Percentiles rank a stretch among this genome's conserved stretches.
These are phyloP conservation scores for Cassiopea xamachana DNA, from an alignment of 30 jellyfish, hydroid and myxozoan species.

Conservation along the genomic window DNA sequence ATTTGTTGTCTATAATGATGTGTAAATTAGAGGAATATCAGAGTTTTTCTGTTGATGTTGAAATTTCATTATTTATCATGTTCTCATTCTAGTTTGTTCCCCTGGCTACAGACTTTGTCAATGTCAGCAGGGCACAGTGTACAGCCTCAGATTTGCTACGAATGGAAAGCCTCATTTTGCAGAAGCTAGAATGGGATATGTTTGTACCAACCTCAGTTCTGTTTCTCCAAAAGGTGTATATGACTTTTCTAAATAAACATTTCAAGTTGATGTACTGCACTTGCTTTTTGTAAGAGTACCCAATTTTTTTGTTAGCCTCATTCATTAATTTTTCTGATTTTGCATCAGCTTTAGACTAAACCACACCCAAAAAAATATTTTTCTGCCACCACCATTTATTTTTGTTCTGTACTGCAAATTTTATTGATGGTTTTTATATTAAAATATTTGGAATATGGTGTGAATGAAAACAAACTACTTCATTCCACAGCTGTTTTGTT, in stretches of 20 bases:
- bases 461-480: too few species aligned
- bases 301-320: too few species aligned
- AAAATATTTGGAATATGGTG: too few species aligned
- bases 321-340: too few species aligned
- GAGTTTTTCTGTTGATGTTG: not conserved
- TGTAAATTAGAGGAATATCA: too few species aligned
- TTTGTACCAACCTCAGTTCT: conserved; percentile 70
- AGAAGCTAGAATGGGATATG: conserved; percentile 75
- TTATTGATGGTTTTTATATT: too few species aligned
- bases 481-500: too few species aligned
- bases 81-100: conserved; percentile 76
- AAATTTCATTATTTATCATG: not conserved
- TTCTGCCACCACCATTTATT: too few species aligned
- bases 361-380: too few species aligned
- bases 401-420: too few species aligned
- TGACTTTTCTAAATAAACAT: not conserved
- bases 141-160: conserved; percentile 70
- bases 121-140: conserved; percentile 70
- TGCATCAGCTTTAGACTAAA: too few species aligned
- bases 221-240: conserved; percentile 69
- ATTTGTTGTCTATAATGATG: too few species aligned
- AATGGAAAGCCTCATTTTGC: conserved; percentile 76
- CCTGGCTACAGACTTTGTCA: conserved; percentile 76
- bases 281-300: not conserved
- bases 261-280: not conserved